A percentile compares a stretch with the other conserved stretches of the same genome.
Evolutionary conservation across 2,888 invertebrate genomes (phyloP).

Genomic region (Mantis religiosa): DNA sequence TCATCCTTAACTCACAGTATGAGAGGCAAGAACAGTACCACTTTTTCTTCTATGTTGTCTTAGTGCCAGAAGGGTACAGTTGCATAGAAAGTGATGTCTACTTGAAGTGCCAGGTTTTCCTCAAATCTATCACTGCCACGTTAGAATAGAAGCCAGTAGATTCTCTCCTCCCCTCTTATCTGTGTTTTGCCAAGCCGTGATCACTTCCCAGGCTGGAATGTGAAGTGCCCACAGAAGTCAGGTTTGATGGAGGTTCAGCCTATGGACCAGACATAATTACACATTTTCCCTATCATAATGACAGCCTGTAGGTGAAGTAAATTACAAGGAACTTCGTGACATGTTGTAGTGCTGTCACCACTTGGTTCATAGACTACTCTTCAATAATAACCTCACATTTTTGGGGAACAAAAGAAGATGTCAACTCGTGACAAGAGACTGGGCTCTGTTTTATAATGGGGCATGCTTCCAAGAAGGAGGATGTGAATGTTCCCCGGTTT

Average conservation of each 20-base stretch:
- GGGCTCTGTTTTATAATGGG: not conserved
- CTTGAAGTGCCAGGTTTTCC: no score
- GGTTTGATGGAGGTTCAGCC: not conserved
- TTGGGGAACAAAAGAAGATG: slow-evolving; percentile 19
- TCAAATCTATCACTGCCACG: no score
- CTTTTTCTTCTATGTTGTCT: no score
- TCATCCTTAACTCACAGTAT: no score
- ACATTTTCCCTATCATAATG: slow-evolving; percentile 16
- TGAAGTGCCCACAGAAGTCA: not conserved
- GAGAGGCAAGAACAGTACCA: no score
- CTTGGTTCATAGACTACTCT: slow-evolving; percentile 20
- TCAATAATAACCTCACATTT: slow-evolving; percentile 19
- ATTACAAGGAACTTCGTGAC: not conserved
- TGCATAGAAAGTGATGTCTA: no score
- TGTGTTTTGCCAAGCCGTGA: not conserved
- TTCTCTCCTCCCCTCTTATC: not conserved
- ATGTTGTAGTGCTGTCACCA: not conserved
- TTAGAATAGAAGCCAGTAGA: no score
- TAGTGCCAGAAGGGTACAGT: no score
- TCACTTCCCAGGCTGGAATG: not conserved
- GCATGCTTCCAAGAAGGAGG: not conserved
- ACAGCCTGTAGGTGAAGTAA: not conserved
- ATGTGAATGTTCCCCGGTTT: not conserved
- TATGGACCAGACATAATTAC: slow-evolving; percentile 19
- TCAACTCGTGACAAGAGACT: slow-evolving; percentile 7